Conservation (phyloP, 2,113 vertebrate genomes). For the Fulica atra region DNA sequence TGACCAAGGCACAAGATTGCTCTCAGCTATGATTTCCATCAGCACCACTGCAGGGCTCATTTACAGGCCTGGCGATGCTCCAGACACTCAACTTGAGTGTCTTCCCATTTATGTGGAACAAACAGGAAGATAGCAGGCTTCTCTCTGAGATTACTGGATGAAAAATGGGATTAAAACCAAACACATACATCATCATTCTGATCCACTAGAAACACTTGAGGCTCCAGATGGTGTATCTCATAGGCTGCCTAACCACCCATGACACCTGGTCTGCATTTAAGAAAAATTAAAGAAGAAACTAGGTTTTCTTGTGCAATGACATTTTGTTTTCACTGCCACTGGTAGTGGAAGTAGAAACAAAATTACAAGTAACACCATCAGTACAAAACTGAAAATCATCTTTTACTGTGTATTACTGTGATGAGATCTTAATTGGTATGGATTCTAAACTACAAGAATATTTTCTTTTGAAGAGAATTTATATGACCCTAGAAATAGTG, state of each 20-base stretch:
- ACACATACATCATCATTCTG: background rate
- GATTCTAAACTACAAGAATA: background rate
- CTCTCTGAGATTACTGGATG: background rate
- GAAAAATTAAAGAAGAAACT: background rate
- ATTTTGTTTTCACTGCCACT: background rate
- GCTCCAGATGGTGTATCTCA: background rate
- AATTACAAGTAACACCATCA: background rate
- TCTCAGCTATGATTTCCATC: background rate
- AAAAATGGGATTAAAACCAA: background rate
- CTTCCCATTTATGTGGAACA: conserved; percentile 2
- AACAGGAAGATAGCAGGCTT: conserved; percentile 10
- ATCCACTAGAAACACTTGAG: background rate
- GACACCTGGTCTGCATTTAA: background rate
- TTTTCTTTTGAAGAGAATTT: background rate
- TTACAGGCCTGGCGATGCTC: background rate
- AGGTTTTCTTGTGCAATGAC: background rate
- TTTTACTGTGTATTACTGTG: background rate
- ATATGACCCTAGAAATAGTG: background rate
- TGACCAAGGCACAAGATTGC: background rate
- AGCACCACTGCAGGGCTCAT: background rate
- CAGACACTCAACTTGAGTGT: background rate
- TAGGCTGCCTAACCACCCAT: background rate
- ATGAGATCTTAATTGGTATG: background rate
- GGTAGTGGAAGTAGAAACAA: background rate
- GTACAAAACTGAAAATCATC: background rate